Conservation (phyloP, 2,888 invertebrate genomes). For the Ochlodes sylvanus region DNA sequence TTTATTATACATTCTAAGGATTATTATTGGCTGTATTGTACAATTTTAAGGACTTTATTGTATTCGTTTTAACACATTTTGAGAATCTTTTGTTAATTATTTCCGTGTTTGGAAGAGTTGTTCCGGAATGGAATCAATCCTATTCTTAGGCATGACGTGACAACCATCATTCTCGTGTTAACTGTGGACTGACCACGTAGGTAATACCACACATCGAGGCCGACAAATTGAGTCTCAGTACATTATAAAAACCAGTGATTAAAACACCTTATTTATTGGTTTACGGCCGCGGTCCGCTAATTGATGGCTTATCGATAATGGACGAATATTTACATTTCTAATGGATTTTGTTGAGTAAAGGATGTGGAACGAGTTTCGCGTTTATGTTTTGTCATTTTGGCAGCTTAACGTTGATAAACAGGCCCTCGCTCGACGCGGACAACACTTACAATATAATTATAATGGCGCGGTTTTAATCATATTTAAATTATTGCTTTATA, state of each 20-base stretch:
- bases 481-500: no score
- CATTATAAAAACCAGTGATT: neutral
- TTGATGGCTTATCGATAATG: constrained; percentile 27
- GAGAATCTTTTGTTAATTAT: no score
- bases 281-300: constrained; percentile 18
- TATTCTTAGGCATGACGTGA: no score
- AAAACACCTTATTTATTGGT: constrained; percentile 24
- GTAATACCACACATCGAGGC: neutral
- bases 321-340: constrained; percentile 26
- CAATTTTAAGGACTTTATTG: no score
- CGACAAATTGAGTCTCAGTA: neutral
- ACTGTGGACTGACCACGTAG: neutral
- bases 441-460: no score
- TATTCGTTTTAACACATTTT: no score
- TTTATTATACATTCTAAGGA: no score
- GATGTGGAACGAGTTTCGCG: constrained; percentile 15
- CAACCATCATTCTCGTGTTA: no score
- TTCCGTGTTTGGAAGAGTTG: no score
- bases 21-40: no score
- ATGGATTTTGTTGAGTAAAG: constrained; percentile 28
- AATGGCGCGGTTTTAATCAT: no score
- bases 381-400: neutral
- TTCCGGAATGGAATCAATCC: no score
- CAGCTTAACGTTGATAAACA: neutral
- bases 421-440: neutral